Percentiles rank a stretch among this genome's conserved stretches.
phyloP scores from a whole-genome alignment of 1,140 invertebrate genomes.

The Euglossa dilemma region DNA sequence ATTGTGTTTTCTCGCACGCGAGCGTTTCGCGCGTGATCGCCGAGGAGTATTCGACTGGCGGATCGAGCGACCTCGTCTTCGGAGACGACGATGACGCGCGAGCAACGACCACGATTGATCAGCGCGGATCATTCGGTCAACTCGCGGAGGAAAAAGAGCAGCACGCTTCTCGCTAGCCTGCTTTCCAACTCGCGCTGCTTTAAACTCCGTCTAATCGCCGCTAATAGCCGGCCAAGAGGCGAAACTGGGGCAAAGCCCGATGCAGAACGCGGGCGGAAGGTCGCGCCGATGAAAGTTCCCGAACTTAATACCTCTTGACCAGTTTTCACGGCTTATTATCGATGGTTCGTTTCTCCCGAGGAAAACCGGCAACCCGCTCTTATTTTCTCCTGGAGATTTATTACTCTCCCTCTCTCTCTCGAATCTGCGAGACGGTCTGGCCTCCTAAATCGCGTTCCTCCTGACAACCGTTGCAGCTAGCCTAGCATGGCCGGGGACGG shows the following conservation, averaged over 20 bases:
- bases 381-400: conserved; percentile 6
- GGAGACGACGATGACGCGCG: too few relatives aligned
- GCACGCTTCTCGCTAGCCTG: too few relatives aligned
- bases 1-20: not conserved
- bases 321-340: conserved; percentile 43
- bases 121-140: too few relatives aligned
- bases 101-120: too few relatives aligned
- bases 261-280: not conserved
- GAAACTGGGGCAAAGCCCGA: conserved; percentile 36
- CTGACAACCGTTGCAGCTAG: too few relatives aligned
- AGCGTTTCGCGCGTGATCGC: too few relatives aligned
- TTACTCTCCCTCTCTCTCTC: not conserved
- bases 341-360: conserved; percentile 26
- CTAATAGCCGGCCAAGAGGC: conserved; percentile 26
- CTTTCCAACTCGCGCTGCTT: not conserved
- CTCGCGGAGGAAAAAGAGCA: too few relatives aligned
- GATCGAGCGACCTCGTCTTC: too few relatives aligned
- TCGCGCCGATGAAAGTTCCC: conserved; percentile 34
- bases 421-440: too few relatives aligned
- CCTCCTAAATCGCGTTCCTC: too few relatives aligned
- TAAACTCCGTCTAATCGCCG: conserved; percentile 31
- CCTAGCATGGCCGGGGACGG: too few relatives aligned
- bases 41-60: not conserved
- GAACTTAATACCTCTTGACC: conserved; percentile 40
- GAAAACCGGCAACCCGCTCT: not conserved